Evolutionary conservation across 53 echinoderm and acorn worm species (phyloP).

Genomic region (Temnopleurus reevesii): DNA sequence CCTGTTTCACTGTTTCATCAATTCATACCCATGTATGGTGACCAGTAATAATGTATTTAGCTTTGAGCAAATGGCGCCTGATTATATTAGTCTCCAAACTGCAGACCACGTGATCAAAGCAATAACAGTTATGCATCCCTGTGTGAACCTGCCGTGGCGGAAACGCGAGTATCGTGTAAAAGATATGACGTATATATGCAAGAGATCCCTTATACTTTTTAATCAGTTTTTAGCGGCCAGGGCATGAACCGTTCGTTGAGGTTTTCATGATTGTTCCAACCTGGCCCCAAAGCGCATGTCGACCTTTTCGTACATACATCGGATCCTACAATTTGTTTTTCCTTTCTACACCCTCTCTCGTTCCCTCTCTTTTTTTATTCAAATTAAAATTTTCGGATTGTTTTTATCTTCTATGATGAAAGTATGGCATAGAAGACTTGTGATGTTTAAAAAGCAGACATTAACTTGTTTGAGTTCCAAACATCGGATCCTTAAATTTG

Average conservation of each 20-base stretch:
- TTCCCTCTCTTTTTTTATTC: neutral
- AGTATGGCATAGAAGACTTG: too few relatives aligned
- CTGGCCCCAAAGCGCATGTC: neutral
- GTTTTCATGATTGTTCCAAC: constrained; percentile 45
- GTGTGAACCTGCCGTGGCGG: neutral
- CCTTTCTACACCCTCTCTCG: neutral
- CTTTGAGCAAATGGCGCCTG: neutral
- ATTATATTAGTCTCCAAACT: neutral
- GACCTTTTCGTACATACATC: constrained; percentile 28
- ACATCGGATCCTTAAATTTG: too few relatives aligned
- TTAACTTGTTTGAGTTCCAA: too few relatives aligned
- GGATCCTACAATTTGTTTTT: constrained; percentile 18
- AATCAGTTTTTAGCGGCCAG: constrained; percentile 20
- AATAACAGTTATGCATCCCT: neutral
- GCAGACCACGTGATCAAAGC: neutral
- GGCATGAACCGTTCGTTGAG: constrained; percentile 11
- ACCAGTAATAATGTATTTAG: neutral
- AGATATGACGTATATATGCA: neutral
- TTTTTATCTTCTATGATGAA: neutral
- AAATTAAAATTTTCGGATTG: neutral
- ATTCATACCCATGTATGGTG: neutral
- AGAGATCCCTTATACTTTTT: neutral
- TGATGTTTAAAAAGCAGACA: too few relatives aligned
- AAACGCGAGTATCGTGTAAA: neutral
- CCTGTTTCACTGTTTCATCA: too few relatives aligned